Evolutionary conservation across 1,140 invertebrate species (phyloP).

Genomic region (Saxidomus purpurata): DNA sequence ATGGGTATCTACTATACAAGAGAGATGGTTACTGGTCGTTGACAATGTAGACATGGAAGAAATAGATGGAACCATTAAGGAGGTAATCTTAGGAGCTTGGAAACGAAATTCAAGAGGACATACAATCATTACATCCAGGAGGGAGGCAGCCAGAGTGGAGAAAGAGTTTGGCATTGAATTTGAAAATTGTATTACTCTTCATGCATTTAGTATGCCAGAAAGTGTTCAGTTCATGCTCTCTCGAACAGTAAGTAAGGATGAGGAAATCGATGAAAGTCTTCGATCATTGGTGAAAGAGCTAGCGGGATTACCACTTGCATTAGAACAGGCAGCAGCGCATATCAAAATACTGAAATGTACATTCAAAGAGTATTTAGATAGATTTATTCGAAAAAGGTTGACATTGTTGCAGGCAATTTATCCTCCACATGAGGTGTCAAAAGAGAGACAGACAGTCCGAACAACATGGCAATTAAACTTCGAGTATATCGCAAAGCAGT

Average conservation of each 20-base stretch:
- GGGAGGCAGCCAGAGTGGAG: no score
- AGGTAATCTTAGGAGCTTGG: slow-evolving; percentile 33
- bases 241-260: not conserved
- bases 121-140: no score
- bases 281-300: not conserved
- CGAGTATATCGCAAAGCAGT: not conserved
- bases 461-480: no score
- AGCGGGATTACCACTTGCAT: no score
- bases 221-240: not conserved
- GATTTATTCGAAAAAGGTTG: slow-evolving; percentile 35
- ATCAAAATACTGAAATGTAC: no score
- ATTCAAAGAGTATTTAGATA: slow-evolving; percentile 18
- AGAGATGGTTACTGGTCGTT: slow-evolving; percentile 65
- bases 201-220: not conserved
- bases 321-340: no score
- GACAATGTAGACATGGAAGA: no score
- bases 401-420: not conserved
- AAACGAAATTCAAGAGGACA: no score
- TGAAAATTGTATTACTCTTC: no score
- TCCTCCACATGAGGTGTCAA: not conserved
- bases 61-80: slow-evolving; percentile 1
- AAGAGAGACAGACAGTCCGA: no score
- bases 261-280: not conserved
- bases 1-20: not conserved
- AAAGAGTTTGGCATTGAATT: no score